Evolutionary conservation across 2,797 vertebrate species (phyloP).

Genomic region (Prionace glauca): DNA sequence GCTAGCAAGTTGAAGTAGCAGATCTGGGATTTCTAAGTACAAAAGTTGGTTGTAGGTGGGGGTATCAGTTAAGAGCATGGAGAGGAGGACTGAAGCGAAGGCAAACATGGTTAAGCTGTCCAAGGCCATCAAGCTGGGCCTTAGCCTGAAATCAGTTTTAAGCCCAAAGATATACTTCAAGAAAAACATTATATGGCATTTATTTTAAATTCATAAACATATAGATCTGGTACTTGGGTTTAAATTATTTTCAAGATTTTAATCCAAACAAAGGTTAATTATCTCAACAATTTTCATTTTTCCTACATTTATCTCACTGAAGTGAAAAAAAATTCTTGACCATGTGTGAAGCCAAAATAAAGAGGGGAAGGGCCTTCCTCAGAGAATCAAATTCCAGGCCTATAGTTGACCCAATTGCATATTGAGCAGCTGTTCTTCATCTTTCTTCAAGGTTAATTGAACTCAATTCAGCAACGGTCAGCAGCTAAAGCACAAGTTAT

Average conservation of each 20-base stretch:
- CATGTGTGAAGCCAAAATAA: not conserved
- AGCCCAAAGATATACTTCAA: not conserved
- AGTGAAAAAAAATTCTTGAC: not conserved
- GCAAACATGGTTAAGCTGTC: not conserved
- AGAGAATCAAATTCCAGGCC: not conserved
- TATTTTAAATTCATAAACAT: not conserved
- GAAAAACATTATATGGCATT: not conserved
- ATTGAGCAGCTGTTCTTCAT: not conserved
- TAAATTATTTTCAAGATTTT: not conserved
- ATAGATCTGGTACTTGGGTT: not conserved
- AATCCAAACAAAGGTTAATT: not conserved
- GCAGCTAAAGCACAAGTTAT: not conserved
- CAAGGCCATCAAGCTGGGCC: not conserved
- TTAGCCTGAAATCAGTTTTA: not conserved
- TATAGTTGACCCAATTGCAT: not conserved
- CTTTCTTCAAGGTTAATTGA: not conserved
- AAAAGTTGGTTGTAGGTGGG: not conserved
- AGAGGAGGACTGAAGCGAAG: not conserved
- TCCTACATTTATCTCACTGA: not conserved
- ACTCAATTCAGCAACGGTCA: not conserved
- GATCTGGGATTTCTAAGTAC: not conserved
- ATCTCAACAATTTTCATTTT: not conserved
- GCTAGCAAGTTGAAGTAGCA: not conserved
- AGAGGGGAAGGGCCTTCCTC: constrained; percentile 8
- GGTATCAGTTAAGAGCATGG: not conserved